phyloP scores from a whole-genome alignment of 2,797 vertebrate genomes.

The Premnoplex brunnescens region DNA sequence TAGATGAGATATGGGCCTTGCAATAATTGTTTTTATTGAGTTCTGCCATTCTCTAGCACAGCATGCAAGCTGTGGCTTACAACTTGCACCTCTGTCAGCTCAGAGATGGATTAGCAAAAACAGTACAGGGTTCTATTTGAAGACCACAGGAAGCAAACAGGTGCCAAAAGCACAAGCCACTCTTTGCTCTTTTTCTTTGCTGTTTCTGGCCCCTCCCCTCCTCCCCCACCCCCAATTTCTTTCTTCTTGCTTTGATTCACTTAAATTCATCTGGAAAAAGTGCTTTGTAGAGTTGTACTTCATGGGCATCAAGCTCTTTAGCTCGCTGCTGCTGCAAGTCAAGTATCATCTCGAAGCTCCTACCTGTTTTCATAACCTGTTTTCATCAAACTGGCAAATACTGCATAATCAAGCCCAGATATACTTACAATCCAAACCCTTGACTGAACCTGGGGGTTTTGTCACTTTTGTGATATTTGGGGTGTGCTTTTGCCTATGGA shows the following conservation, averaged over 20 bases:
- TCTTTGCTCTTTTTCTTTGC: background rate
- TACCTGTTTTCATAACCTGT: background rate
- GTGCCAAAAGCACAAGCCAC: conserved; percentile 32
- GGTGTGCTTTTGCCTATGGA: background rate
- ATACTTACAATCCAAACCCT: background rate
- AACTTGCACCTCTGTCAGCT: conserved; percentile 58
- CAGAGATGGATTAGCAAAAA: conserved; percentile 62
- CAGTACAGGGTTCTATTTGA: conserved; percentile 31
- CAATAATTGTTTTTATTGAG: conserved; percentile 81
- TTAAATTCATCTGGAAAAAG: background rate
- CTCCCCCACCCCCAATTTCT: background rate
- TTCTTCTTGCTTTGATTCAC: background rate
- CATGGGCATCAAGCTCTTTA: background rate
- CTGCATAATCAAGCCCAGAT: background rate
- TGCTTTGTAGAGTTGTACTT: background rate
- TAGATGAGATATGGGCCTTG: conserved; percentile 76
- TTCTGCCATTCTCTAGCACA: conserved; percentile 61
- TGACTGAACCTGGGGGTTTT: background rate
- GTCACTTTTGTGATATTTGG: background rate
- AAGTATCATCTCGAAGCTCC: background rate
- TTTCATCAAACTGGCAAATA: background rate
- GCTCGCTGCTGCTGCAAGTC: background rate
- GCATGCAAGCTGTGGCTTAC: conserved; percentile 62
- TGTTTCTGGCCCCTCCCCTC: too few species aligned
- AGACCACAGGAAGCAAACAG: conserved; percentile 49